phyloP scores from a whole-genome alignment of 53 echinoderm and acorn worm genomes.

The Glandiceps talaboti region DNA sequence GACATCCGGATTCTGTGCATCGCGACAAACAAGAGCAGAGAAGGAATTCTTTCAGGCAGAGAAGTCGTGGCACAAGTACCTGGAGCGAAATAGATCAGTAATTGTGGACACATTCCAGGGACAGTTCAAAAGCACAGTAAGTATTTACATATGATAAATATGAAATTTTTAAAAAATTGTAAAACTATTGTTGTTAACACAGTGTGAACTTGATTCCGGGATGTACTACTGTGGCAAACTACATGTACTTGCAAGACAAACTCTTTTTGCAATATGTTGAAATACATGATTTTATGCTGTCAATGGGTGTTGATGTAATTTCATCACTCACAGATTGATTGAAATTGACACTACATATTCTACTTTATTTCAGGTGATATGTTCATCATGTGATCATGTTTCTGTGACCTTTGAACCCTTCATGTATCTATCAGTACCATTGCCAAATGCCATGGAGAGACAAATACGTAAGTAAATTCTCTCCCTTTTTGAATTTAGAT shows the following conservation, averaged over 20 bases:
- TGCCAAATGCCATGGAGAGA: constrained; percentile 99
- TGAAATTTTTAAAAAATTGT: no score
- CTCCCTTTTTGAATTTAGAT: background rate
- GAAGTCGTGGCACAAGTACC: constrained; percentile 66
- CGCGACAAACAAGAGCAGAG: background rate
- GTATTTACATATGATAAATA: no score
- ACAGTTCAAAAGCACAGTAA: constrained; percentile 98
- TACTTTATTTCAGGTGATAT: constrained; percentile 51
- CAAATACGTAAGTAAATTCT: constrained; percentile 97
- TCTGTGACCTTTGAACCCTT: constrained; percentile 98
- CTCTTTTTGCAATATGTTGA: no score
- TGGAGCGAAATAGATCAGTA: constrained; percentile 59
- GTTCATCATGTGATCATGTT: constrained; percentile 87
- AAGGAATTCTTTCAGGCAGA: constrained; percentile 34
- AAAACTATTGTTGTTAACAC: no score
- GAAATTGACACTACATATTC: no score
- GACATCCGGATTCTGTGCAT: background rate
- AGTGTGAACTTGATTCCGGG: no score
- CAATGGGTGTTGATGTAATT: no score
- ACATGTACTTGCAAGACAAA: no score
- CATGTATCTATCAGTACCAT: constrained; percentile 93
- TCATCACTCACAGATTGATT: no score
- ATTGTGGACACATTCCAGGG: constrained; percentile 95
- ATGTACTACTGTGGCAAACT: no score
- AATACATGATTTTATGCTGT: no score